These are phyloP conservation scores for Zygogramma bicolorata DNA, from an alignment of 2,888 invertebrate species.

Conservation along the genomic window DNA sequence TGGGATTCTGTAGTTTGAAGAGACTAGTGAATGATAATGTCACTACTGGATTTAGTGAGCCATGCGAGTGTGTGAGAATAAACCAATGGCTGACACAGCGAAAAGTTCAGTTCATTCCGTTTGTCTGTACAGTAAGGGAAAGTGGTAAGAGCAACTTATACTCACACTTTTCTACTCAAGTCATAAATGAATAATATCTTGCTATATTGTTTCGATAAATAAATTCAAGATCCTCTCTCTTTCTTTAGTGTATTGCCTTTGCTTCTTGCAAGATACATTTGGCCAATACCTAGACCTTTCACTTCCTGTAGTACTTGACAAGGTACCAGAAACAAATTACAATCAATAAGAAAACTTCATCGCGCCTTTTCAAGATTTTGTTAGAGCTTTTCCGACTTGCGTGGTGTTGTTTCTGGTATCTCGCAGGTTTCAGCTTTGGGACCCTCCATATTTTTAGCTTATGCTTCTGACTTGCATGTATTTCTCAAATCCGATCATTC, in stretches of 20 bases:
- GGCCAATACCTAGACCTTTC: too few species aligned
- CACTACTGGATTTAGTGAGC: slow-evolving; percentile 53
- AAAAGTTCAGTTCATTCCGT: slow-evolving; percentile 54
- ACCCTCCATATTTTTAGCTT: not conserved
- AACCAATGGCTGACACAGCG: slow-evolving; percentile 59
- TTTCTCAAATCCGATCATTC: not conserved
- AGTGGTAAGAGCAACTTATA: slow-evolving; percentile 50
- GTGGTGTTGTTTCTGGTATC: not conserved
- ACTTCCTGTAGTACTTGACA: too few species aligned
- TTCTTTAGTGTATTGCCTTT: too few species aligned
- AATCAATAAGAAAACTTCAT: too few species aligned
- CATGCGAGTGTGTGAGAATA: slow-evolving; percentile 62
- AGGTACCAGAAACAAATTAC: too few species aligned
- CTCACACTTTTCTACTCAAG: too few species aligned
- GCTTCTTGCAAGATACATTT: too few species aligned
- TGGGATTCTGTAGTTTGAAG: slow-evolving; percentile 61
- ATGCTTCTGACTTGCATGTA: not conserved
- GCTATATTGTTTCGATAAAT: too few species aligned
- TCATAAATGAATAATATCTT: too few species aligned
- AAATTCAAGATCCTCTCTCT: too few species aligned
- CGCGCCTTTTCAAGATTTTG: too few species aligned
- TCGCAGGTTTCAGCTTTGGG: not conserved
- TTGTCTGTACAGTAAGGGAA: slow-evolving; percentile 52
- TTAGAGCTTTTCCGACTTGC: not conserved
- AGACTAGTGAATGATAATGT: slow-evolving; percentile 56